Base-by-base conservation (phyloP, 2,113 vertebrate species). In the Sphaerodactylus townsendi region DNA sequence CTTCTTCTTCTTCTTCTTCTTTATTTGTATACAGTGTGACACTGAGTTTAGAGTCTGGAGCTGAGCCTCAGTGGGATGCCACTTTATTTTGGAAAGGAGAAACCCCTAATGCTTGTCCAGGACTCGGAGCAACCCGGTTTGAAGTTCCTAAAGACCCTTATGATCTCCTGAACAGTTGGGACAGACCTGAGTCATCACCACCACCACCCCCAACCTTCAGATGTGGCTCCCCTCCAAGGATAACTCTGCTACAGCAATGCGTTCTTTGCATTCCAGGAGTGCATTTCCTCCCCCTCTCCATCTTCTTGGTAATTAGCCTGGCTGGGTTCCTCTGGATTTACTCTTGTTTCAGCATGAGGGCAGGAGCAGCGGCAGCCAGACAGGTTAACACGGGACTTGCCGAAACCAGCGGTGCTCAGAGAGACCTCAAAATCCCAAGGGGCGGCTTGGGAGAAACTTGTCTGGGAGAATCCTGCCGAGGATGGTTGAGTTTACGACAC, bases 161-260 rank as follows among this genome's bases (percentile, higher is more conserved):
- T 72, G n/a, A n/a, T n/a, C 48, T 59, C 37, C 30, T 28, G 10
- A 23, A 69, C 33, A 33, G 65, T 35, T 3, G 48, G 28, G 37
- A 39, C 44, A 41, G n/a, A 37, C 37, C 68, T 14, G 17, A 62
- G 80, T 33, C 4, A 53, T 17, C 75, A 77, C 33, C 39, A n/a
- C n/a, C n/a, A n/a, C n/a, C n/a, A n/a, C n/a, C 35, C 15, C 23
- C 39, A 37, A 28, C 69, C 68, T 62, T 62, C 19, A 62, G 53
- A 72, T 72, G 80, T 82, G 80, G 80, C 73, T 82, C 44, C 23
- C 50, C 68, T 73, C 80, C 80, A 25, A 33, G 11, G 44, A n/a
- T 37, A 82, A 73, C 39, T 82, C 41, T 48, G 64, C 77, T 5
- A 41, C 25, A 70, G 66, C 23, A 13, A 37, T 21, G 39, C 80